A percentile compares a stretch with the other conserved stretches of the same genome.
Conservation (phyloP, 2,797 vertebrate genomes). For the Tadarida brasiliensis region DNA sequence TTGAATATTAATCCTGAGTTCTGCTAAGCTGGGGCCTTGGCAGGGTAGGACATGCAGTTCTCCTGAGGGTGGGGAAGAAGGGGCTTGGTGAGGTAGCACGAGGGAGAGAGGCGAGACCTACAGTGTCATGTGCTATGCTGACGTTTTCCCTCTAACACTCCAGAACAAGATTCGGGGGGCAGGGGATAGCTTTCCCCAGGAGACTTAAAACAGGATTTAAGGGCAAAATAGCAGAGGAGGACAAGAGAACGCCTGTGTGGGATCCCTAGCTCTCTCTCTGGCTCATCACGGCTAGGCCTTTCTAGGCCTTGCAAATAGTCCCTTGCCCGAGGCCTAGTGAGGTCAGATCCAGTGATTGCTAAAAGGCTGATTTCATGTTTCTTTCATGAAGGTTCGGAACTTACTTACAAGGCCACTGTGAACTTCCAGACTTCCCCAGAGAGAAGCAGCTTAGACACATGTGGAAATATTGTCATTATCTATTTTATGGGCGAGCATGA, state of each 20-base stretch:
- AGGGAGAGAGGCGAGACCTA: neutral
- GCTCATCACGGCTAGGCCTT: neutral
- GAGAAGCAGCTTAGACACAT: slow-evolving; percentile 46
- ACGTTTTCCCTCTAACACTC: neutral
- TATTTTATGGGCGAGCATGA: slow-evolving; percentile 57
- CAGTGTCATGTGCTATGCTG: neutral
- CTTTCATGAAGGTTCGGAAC: slow-evolving; percentile 47
- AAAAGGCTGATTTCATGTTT: slow-evolving; percentile 17
- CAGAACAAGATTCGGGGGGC: neutral
- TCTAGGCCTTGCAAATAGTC: neutral
- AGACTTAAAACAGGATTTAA: neutral
- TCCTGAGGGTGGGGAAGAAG: neutral
- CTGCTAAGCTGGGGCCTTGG: neutral
- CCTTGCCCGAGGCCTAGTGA: neutral
- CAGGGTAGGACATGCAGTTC: neutral
- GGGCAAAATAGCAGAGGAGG: neutral
- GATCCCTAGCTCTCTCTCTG: no score
- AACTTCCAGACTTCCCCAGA: slow-evolving; percentile 55
- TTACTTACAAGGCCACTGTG: slow-evolving; percentile 62
- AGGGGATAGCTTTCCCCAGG: neutral
- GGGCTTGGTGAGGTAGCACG: neutral
- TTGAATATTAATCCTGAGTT: neutral
- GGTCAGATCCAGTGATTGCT: neutral
- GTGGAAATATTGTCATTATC: slow-evolving; percentile 75
- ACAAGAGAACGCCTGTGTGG: neutral